Base-by-base conservation (phyloP, 2,888 invertebrate species). In the Platynereis dumerilii region DNA sequence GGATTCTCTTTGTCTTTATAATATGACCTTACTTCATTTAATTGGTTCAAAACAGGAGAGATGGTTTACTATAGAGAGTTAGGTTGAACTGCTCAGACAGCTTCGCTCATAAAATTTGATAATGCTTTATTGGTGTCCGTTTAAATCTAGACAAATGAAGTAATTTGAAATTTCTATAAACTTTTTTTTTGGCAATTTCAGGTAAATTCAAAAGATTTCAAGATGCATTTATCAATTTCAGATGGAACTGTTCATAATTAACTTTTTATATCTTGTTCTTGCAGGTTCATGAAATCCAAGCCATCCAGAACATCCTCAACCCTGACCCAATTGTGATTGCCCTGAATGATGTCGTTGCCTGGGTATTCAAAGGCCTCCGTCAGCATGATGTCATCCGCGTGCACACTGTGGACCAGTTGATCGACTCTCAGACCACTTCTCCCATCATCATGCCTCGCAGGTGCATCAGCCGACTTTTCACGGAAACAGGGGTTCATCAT, bases 301-400 rank as follows among this genome's bases (percentile, higher is more conserved):
- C 83, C 2, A 73, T 73, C 2, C 66, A 64, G 2, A 65, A 70
- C 1, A 75, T 75, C 28, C 71, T 83, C 12, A 68, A 67, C 12
- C 82, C 80, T 1, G 81, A 84, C 68, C 84, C 84, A 1, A 74
- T 80, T 2, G 70, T 76, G 0, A 67, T 82, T 42, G 75, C 78
- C 58, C 57, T 78, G 2, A 79, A 83, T 68, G 84, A 84, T 64
- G 78, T 84, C 22, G 80, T 84, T 39, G 79, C 79, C 60, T 84
- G 84, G 84, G 72, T 77, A 57, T 84, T 83, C 70, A 71, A 75
- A 1, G 76, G 75, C n/a, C 66, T 76, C 1, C 69, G 77, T 7
- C 69, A 68, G 54, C 72, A 77, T 58, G 81, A 80, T 54, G 75
- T 84, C 5, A 60, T 68, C 20, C 66, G 70, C 27, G 76, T 83